Conservation (phyloP, 2,113 vertebrate genomes). For the Sylvietta virens region DNA sequence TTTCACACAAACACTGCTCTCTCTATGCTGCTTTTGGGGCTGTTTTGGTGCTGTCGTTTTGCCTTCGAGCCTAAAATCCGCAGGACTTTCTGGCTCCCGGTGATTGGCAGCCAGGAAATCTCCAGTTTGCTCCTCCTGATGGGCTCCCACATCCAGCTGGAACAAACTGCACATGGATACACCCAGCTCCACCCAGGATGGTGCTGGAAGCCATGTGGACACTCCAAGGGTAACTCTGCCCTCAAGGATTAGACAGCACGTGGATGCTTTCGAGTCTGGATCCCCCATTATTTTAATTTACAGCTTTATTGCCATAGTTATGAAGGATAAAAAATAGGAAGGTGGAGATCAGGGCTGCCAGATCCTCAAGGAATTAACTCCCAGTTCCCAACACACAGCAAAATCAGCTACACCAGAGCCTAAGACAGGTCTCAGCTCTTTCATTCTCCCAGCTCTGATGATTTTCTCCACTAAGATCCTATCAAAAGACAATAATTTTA, state of each 20-base stretch:
- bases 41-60: neutral
- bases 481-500: neutral
- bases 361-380: neutral
- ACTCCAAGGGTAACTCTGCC: neutral
- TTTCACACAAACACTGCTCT: neutral
- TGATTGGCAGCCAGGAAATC: neutral
- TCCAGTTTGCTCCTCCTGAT: neutral
- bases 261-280: neutral
- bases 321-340: neutral
- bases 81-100: neutral
- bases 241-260: neutral
- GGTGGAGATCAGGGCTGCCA: neutral
- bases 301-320: neutral
- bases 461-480: slow-evolving; percentile 24
- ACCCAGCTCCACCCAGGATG: neutral
- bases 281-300: neutral
- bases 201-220: neutral
- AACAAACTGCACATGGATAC: neutral
- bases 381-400: neutral
- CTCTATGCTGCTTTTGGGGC: fast-evolving
- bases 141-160: neutral
- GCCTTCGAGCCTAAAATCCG: neutral
- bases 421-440: neutral
- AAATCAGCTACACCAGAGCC: neutral
- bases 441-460: neutral